Evolutionary conservation across 2,113 vertebrate species (phyloP).

Genomic region (Rafetus swinhoei): DNA sequence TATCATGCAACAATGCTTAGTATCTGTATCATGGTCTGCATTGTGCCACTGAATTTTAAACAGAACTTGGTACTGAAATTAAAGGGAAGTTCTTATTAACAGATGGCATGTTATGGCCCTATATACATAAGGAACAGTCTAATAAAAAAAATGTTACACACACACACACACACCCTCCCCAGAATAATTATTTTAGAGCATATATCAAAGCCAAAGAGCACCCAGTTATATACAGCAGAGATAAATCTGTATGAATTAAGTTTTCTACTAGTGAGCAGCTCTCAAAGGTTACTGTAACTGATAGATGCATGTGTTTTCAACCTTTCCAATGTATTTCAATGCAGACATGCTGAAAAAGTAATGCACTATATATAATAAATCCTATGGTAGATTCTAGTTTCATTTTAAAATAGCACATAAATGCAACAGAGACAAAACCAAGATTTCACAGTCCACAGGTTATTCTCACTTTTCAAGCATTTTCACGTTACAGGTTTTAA

Average conservation of each 20-base stretch:
- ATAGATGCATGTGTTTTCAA: not conserved
- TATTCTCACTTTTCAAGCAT: conserved; percentile 37
- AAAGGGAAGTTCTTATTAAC: not conserved
- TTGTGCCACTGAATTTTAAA: not conserved
- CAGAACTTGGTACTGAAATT: not conserved
- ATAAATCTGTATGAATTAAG: not conserved
- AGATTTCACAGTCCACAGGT: not conserved
- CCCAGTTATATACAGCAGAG: not conserved
- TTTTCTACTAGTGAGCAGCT: conserved; percentile 22
- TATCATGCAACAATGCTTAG: not conserved
- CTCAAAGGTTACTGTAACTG: conserved; percentile 7
- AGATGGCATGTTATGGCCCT: not conserved
- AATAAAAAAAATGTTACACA: conserved; percentile 3
- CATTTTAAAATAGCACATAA: not conserved
- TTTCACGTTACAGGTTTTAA: conserved; percentile 56
- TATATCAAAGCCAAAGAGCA: conserved; percentile 31
- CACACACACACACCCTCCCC: not conserved
- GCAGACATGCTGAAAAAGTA: not conserved
- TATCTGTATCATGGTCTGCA: not conserved
- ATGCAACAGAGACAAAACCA: not conserved
- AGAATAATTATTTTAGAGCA: not conserved
- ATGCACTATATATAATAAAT: not conserved
- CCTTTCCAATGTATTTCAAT: not conserved
- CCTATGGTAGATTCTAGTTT: not conserved
- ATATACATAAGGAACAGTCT: not conserved